Evolutionary conservation across 2,797 vertebrate genomes (phyloP).

Genomic region (Gadopsis marmoratus): DNA sequence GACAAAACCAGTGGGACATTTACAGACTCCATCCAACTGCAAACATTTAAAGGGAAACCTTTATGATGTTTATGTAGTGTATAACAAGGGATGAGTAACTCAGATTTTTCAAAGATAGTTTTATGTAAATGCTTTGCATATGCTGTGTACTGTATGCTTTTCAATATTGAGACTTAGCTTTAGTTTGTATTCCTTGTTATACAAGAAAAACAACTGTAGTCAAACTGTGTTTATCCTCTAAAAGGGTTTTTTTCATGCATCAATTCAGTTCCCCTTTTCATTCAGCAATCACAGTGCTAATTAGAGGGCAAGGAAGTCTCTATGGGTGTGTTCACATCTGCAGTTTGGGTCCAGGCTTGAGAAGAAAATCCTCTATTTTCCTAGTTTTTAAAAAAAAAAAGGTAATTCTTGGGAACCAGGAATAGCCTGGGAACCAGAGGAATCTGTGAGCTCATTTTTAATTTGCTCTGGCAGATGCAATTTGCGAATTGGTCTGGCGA

Average conservation of each 20-base stretch:
- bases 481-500: too few species aligned
- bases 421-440: too few species aligned
- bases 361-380: constrained; percentile 1
- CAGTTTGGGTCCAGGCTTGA: constrained; percentile 3
- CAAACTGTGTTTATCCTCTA: constrained; percentile 7
- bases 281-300: constrained; percentile 15
- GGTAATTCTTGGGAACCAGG: too few species aligned
- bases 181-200: constrained; percentile 60
- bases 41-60: constrained; percentile 29
- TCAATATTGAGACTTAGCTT: background rate
- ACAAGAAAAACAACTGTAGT: constrained; percentile 42
- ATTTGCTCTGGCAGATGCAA: too few species aligned
- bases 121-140: background rate
- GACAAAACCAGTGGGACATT: background rate
- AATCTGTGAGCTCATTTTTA: too few species aligned
- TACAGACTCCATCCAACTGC: constrained; percentile 14
- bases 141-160: background rate
- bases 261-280: background rate
- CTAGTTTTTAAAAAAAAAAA: background rate
- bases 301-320: background rate
- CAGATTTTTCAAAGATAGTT: background rate
- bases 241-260: constrained; percentile 44
- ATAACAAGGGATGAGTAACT: constrained; percentile 56
- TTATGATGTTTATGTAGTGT: constrained; percentile 24
- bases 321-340: constrained; percentile 25